Conservation (phyloP, 2,113 vertebrate genomes). For the Daubentonia madagascariensis region DNA sequence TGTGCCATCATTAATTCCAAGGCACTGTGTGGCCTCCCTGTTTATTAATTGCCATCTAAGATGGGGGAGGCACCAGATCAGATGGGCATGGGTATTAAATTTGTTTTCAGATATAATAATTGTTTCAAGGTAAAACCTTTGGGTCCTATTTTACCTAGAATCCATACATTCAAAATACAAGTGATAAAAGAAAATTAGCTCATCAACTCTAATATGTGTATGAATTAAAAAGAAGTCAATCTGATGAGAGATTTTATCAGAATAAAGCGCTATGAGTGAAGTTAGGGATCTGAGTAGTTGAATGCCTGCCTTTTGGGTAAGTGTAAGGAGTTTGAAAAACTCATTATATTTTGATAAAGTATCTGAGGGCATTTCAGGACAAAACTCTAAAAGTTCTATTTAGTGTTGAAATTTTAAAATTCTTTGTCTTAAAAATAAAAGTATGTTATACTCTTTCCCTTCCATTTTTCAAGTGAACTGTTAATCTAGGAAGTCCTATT, state of each 20-base stretch:
- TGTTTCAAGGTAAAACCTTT: background rate
- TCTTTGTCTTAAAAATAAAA: constrained; percentile 9
- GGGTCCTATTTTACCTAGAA: background rate
- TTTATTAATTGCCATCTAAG: background rate
- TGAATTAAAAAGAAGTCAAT: background rate
- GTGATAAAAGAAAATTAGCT: background rate
- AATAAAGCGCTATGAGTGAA: background rate
- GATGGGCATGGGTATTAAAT: background rate
- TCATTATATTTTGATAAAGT: background rate
- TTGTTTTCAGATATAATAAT: background rate
- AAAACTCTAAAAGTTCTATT: background rate
- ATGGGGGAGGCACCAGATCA: background rate
- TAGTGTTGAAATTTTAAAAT: background rate
- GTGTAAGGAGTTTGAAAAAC: background rate
- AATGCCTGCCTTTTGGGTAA: background rate
- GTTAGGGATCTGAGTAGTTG: background rate
- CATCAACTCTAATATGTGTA: background rate
- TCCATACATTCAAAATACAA: background rate
- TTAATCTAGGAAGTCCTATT: background rate
- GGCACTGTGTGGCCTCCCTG: background rate
- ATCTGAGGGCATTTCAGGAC: constrained; percentile 15
- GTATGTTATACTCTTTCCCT: background rate
- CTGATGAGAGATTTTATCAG: background rate
- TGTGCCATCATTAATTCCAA: background rate
- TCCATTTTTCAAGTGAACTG: constrained; percentile 4